A percentile compares a stretch with the other conserved stretches of the same genome.
These are phyloP conservation scores for Lysandra coridon DNA, from an alignment of 2,888 invertebrate genomes.

Conservation along the genomic window DNA sequence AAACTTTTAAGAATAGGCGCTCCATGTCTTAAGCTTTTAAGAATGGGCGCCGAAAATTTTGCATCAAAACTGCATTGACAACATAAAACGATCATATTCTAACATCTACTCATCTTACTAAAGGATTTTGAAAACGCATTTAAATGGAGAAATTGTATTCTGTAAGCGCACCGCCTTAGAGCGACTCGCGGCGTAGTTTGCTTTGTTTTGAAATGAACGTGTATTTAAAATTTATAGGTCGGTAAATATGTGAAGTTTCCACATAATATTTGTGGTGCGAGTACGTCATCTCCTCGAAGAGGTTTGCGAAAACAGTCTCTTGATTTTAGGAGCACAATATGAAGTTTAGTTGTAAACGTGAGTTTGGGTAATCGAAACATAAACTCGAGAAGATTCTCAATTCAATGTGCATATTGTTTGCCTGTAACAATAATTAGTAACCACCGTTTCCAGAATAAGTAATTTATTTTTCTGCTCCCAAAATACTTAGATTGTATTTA, in stretches of 20 bases:
- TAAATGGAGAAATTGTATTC: conserved; percentile 28
- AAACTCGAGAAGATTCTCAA: too few relatives aligned
- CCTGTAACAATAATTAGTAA: too few relatives aligned
- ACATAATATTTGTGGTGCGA: conserved; percentile 26
- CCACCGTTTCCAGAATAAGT: too few relatives aligned
- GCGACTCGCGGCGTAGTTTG: background rate
- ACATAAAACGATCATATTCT: background rate
- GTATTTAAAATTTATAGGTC: conserved; percentile 31
- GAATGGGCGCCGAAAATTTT: too few relatives aligned
- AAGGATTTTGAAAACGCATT: conserved; percentile 18
- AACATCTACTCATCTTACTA: background rate
- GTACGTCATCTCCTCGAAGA: conserved; percentile 7
- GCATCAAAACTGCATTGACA: background rate
- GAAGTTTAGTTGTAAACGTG: background rate
- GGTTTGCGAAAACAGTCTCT: background rate
- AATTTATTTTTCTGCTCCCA: too few relatives aligned
- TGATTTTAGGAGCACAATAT: background rate
- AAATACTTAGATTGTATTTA: too few relatives aligned
- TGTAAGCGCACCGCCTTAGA: background rate
- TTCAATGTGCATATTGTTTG: too few relatives aligned
- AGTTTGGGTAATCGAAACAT: background rate
- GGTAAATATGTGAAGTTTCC: conserved; percentile 30
- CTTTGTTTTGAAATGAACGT: conserved; percentile 31
- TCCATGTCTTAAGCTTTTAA: too few relatives aligned
- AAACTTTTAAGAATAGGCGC: too few relatives aligned